These are phyloP conservation scores for Nylanderia fulva DNA, from an alignment of 1,140 invertebrate genomes.

Conservation along the genomic window DNA sequence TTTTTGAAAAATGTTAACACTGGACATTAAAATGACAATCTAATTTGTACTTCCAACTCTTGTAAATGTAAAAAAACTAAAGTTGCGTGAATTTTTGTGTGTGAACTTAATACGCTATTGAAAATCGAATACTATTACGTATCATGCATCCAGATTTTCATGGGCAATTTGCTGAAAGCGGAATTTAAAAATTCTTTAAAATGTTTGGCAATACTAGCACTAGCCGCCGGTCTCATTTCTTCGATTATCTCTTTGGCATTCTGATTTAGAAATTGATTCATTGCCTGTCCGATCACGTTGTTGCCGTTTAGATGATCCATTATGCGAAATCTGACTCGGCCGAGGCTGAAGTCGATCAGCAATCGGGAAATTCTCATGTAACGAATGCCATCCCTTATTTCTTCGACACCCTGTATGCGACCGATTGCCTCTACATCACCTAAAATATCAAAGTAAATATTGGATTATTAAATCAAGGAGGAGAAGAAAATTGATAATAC, in stretches of 20 bases:
- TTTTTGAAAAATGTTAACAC: too few species aligned
- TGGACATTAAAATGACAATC: too few species aligned
- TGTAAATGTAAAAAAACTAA: neutral
- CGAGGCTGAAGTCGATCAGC: slow-evolving; percentile 90
- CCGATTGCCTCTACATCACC: slow-evolving; percentile 90
- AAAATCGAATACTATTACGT: slow-evolving; percentile 60
- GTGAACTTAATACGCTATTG: neutral
- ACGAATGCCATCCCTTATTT: slow-evolving; percentile 86
- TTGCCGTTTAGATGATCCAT: slow-evolving; percentile 90
- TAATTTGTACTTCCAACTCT: neutral
- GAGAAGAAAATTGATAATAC: too few species aligned
- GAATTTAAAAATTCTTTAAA: slow-evolving; percentile 92
- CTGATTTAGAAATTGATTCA: slow-evolving; percentile 94
- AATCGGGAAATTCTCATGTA: slow-evolving; percentile 90
- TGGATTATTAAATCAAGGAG: neutral
- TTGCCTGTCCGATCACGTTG: slow-evolving; percentile 92
- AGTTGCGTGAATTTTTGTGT: neutral
- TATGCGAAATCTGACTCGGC: slow-evolving; percentile 90
- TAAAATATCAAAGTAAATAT: slow-evolving; percentile 76
- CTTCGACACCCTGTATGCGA: slow-evolving; percentile 90
- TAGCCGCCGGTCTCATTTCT: slow-evolving; percentile 93
- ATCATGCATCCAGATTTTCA: slow-evolving; percentile 91
- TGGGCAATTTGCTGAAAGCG: slow-evolving; percentile 91
- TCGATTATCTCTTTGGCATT: slow-evolving; percentile 94
- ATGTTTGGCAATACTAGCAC: slow-evolving; percentile 90